phyloP scores from a whole-genome alignment of 1,140 invertebrate species.

The Battus philenor region DNA sequence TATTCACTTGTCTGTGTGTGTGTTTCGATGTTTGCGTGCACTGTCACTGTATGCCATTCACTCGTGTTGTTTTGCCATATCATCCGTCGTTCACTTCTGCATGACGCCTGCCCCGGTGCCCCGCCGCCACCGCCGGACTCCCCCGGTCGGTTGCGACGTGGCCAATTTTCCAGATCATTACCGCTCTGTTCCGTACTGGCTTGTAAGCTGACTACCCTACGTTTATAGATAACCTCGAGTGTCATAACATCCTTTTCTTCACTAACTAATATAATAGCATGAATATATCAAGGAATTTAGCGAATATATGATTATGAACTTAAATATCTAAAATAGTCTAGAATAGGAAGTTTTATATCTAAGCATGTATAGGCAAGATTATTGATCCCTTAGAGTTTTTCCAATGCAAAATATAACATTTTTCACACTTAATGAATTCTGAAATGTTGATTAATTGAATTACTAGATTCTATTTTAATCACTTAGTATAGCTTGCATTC shows the following conservation, averaged over 20 bases:
- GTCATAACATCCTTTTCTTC: constrained; percentile 8
- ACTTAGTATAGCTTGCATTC: constrained; percentile 11
- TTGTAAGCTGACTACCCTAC: constrained; percentile 7
- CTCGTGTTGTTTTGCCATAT: constrained; percentile 43
- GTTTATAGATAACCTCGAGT: constrained; percentile 1
- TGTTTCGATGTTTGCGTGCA: constrained; percentile 73
- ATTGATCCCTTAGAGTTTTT: background rate
- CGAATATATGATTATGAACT: background rate
- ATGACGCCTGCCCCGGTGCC: constrained; percentile 48
- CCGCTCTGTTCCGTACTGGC: constrained; percentile 9
- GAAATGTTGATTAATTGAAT: constrained; percentile 5
- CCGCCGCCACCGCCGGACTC: constrained; percentile 3
- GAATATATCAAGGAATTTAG: background rate
- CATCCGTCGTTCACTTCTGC: constrained; percentile 62
- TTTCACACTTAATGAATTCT: background rate
- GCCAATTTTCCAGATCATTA: background rate
- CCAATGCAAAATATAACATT: background rate
- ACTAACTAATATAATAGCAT: constrained; percentile 8
- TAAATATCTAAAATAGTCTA: constrained; percentile 1
- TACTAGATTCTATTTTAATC: background rate
- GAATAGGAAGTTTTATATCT: constrained; percentile 4
- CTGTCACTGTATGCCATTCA: constrained; percentile 64
- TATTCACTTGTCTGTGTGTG: constrained; percentile 72
- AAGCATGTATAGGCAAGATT: constrained; percentile 10
- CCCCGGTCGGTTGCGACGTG: background rate